Percentiles rank a stretch among this genome's conserved stretches.
phyloP scores from a whole-genome alignment of 1,140 invertebrate species.

The Zeugodacus cucurbitae region DNA sequence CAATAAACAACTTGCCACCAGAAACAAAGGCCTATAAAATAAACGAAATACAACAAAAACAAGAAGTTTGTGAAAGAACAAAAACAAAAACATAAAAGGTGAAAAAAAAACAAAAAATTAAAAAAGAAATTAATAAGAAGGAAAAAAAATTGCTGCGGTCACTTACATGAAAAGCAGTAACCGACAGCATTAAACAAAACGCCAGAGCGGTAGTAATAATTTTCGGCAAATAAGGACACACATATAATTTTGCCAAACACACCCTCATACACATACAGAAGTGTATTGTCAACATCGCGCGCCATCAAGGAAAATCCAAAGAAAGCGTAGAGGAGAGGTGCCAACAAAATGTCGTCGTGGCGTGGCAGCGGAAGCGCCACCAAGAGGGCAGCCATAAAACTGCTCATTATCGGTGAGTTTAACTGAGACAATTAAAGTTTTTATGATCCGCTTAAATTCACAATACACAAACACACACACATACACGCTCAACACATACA shows the following conservation, averaged over 20 bases:
- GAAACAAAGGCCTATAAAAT: not conserved
- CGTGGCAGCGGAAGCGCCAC: not conserved
- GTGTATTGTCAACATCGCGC: not conserved
- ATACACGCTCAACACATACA: not conserved
- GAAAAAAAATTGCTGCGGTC: not conserved
- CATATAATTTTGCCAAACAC: not conserved
- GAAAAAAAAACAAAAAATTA: not conserved
- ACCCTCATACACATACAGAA: not conserved
- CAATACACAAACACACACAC: not conserved
- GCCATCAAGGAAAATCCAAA: not conserved
- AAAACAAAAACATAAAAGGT: not conserved
- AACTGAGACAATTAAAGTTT: conserved; percentile 61
- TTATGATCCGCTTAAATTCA: conserved; percentile 30
- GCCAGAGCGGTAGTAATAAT: not conserved
- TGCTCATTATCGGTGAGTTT: conserved; percentile 66
- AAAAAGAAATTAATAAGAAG: not conserved
- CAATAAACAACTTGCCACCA: conserved; percentile 31
- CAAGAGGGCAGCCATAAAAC: conserved; percentile 62
- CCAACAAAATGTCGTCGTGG: not conserved
- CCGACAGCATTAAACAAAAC: not conserved
- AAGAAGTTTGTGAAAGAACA: too few relatives aligned
- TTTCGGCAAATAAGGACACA: conserved; percentile 35
- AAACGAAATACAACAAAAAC: not conserved
- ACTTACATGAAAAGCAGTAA: not conserved
- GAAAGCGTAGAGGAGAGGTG: not conserved